Evolutionary conservation across 2,113 vertebrate species (phyloP).

Genomic region (Raja brachyura): DNA sequence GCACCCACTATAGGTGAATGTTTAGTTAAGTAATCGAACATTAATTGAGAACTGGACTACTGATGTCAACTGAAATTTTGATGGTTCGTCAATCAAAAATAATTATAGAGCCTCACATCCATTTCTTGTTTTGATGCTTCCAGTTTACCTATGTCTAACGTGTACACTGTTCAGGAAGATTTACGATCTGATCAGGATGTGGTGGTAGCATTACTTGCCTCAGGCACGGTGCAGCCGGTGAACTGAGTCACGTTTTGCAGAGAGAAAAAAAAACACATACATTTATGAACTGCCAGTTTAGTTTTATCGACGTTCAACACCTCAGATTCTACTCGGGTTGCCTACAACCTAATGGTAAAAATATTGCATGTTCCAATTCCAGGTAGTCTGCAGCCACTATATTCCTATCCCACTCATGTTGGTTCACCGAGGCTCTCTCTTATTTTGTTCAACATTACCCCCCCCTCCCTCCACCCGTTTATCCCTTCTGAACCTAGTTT

Average conservation of each 20-base stretch:
- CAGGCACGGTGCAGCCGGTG: background rate
- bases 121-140: background rate
- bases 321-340: no score
- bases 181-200: background rate
- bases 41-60: constrained; percentile 20
- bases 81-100: constrained; percentile 26
- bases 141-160: background rate
- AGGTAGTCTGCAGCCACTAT: no score
- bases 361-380: no score
- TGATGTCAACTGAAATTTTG: constrained; percentile 34
- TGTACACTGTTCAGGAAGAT: background rate
- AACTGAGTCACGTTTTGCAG: background rate
- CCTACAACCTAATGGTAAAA: no score
- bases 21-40: constrained; percentile 37
- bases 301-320: no score
- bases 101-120: background rate
- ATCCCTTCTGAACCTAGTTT: no score
- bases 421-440: no score
- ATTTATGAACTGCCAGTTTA: background rate
- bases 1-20: constrained; percentile 31
- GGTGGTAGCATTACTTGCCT: background rate
- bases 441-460: no score
- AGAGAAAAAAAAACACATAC: background rate
- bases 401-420: no score
- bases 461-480: no score